Evolutionary conservation across 1,140 invertebrate species (phyloP).

Genomic region (Samia ricini): DNA sequence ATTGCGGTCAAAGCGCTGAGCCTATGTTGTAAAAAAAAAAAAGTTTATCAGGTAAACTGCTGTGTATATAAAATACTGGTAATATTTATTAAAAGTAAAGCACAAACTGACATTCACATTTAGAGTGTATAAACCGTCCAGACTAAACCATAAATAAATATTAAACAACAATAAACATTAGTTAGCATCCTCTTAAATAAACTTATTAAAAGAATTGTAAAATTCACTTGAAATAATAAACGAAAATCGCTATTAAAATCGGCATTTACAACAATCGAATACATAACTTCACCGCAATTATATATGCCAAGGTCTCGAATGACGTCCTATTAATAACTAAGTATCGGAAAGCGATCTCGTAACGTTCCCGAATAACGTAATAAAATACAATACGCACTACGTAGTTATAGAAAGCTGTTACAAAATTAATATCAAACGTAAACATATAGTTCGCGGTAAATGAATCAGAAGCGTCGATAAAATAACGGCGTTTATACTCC

Average conservation of each 20-base stretch:
- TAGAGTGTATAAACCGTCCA: too few relatives aligned
- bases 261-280: neutral
- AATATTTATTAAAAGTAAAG: too few relatives aligned
- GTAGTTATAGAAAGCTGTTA: neutral
- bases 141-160: too few relatives aligned
- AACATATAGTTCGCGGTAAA: neutral
- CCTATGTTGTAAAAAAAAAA: too few relatives aligned
- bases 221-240: too few relatives aligned
- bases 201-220: too few relatives aligned
- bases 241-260: neutral
- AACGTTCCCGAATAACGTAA: neutral
- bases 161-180: too few relatives aligned
- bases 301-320: neutral
- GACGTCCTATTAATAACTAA: neutral
- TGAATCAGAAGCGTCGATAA: neutral
- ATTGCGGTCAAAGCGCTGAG: too few relatives aligned
- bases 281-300: neutral
- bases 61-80: too few relatives aligned
- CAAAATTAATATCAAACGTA: neutral
- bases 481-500: neutral
- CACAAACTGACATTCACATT: too few relatives aligned
- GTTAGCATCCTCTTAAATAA: too few relatives aligned
- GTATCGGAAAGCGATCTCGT: neutral
- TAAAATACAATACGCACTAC: neutral
- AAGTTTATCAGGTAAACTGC: too few relatives aligned